A percentile compares a stretch with the other conserved stretches of the same genome.
phyloP scores from a whole-genome alignment of 2,888 invertebrate species.

The Mactromeris polynyma region DNA sequence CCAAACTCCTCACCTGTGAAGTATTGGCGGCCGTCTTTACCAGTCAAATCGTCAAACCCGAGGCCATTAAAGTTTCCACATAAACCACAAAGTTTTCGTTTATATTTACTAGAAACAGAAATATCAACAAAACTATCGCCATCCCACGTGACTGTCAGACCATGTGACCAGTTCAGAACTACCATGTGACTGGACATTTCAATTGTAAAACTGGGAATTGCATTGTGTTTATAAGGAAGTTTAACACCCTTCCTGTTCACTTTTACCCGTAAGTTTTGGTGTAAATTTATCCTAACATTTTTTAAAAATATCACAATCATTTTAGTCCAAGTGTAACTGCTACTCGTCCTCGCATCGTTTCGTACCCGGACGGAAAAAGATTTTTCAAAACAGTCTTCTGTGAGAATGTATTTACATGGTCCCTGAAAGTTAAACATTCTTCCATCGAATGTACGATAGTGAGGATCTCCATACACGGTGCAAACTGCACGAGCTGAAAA shows the following conservation, averaged over 20 bases:
- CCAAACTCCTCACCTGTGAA: constrained; percentile 92
- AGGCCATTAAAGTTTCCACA: constrained; percentile 98
- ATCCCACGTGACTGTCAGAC: constrained; percentile 96
- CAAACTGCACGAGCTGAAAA: constrained; percentile 93
- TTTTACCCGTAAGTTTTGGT: constrained; percentile 94
- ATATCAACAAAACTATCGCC: constrained; percentile 96
- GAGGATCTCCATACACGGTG: constrained; percentile 97
- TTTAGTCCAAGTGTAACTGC: constrained; percentile 96
- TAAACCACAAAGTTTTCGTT: constrained; percentile 94
- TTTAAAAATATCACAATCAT: constrained; percentile 91
- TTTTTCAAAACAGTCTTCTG: constrained; percentile 91
- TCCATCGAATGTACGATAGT: constrained; percentile 98
- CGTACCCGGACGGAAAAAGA: constrained; percentile 95
- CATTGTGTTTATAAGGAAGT: constrained; percentile 90
- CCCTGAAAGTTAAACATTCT: constrained; percentile 96
- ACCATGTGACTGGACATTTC: constrained; percentile 88
- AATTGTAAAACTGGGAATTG: constrained; percentile 86
- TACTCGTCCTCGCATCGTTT: constrained; percentile 94
- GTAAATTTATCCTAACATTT: constrained; percentile 88
- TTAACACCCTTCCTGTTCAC: constrained; percentile 92
- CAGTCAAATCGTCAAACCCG: constrained; percentile 93
- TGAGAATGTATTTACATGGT: constrained; percentile 94
- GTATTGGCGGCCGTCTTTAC: constrained; percentile 88
- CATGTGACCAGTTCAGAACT: constrained; percentile 88
- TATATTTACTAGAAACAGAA: constrained; percentile 91